phyloP scores from a whole-genome alignment of 2,113 vertebrate species.

The Glareola pratincola region DNA sequence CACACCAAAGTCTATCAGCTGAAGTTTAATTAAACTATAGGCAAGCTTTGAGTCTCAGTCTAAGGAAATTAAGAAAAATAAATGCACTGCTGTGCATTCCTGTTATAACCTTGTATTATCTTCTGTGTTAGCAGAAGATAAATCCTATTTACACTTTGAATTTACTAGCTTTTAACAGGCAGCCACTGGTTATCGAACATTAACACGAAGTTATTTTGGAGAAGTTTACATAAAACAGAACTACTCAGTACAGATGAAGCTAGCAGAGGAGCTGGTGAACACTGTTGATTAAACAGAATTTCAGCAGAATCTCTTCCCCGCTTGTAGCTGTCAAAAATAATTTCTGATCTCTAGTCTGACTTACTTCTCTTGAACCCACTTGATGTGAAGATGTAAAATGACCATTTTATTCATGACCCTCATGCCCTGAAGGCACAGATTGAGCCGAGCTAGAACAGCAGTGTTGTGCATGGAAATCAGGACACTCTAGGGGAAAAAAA shows the following conservation, averaged over 20 bases:
- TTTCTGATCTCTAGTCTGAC: constrained; percentile 4
- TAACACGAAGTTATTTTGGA: background rate
- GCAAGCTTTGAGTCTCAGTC: background rate
- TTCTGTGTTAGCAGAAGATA: background rate
- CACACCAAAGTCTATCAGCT: background rate
- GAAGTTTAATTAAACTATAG: background rate
- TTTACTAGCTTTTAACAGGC: background rate
- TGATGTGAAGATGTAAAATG: background rate
- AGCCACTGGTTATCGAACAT: background rate
- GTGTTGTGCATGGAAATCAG: background rate
- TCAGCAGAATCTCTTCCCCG: background rate
- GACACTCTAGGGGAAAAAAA: background rate
- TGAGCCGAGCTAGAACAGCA: background rate
- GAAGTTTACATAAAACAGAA: background rate
- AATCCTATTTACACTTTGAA: background rate
- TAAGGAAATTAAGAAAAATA: background rate
- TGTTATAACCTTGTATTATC: background rate
- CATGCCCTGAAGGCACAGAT: background rate
- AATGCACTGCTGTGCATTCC: background rate
- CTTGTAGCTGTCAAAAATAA: background rate
- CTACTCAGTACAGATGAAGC: background rate
- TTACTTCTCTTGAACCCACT: background rate
- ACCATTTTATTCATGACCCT: background rate
- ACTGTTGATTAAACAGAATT: background rate
- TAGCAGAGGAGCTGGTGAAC: background rate